Base-by-base conservation (phyloP, 1,140 invertebrate species). In the Hydropsyche tenuis region DNA sequence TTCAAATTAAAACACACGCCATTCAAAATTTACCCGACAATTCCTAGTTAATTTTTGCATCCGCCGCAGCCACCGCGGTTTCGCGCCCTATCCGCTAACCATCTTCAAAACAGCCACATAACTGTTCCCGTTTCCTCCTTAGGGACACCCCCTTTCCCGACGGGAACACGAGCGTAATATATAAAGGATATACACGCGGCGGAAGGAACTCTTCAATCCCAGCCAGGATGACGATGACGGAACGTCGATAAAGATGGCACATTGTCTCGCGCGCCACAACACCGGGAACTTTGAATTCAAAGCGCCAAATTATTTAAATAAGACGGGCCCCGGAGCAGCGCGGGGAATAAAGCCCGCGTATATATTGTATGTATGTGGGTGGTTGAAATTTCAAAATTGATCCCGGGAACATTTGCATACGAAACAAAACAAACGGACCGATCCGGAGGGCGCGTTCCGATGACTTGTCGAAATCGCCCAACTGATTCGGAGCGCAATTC, bases 231-330 rank as follows among this genome's bases (percentile, higher is more conserved):
- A n/a, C 23, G 12, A 60, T 60, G 56, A 60, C 56, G 56, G n/a
- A 60, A 60, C n/a, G 56, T 60, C 56, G 42, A 65, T 42, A 65
- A 65, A 65, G 30, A 65, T 18, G 63, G 30, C 63, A 37, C 30
- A 43, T 42, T 65, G 63, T 65, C 63, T 65, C 27, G 63, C 14
- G 30, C 63, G 42, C 56, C 63, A 16, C 30, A 37, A 37, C 30
- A 9, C 3, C 30, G 30, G 30, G 30, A 65, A 65, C 30, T 65
- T 65, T 45, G 63, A 65, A 65, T 65, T 42, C 63, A 65, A 43
- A 65, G 63, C 30, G 42, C 14, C 11, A 65, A 65, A 65, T 65
- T 65, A 65, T 65, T 65, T 65, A 65, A 65, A 65, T 65, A 65
- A 65, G 63, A 42, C 30, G 16, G n/a, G 42, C 16, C 63, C 53